Evolutionary conservation across 2,888 invertebrate genomes (phyloP), one percentile per base, ranked within the genome.

Genomic region (Pocota personata): DNA sequence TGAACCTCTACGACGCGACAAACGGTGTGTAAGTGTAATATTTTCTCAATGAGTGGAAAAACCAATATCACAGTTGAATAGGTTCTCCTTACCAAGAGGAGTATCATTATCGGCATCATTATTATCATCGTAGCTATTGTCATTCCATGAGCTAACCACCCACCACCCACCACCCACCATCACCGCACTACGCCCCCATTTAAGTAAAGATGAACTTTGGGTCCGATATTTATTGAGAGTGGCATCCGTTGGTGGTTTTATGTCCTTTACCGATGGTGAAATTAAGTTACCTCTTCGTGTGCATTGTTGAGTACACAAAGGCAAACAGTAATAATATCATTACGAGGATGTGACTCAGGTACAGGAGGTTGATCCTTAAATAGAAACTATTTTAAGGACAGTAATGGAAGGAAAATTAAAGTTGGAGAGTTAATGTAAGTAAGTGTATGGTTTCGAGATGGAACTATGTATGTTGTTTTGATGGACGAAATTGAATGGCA

Each of bases 41-140:
- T 78, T 83, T 83, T 78, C 78, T 78, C 83, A 83, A 83, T 78
- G 83, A 78, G 83, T 83, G 73, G 83, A 78, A 83, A 82, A 83
- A 83, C 78, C 83, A 83, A 83, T 83, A 83, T 73, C 78, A 78
- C 78, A 83, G 83, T 67, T 83, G 83, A 83, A 78, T 83, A 66
- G 60, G 67, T 83, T 27, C 67, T 67, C 21, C 52, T 60, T 60
- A 43, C 37, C 10, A 1, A 24, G 48, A 21, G 50, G 27, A 60
- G 43, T 19, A 69, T 69, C 32, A 48, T 14, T 32, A 32, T 37
- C 35, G 67, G 30, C 48, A 35, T 27, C 50, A 66, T 57, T 27
- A 46, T 58, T 52, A 60, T 78, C 66, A 32, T 77, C 60, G 19
- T 57, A 48, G 16, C 60, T 52, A 37, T 43, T 32, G 60, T 30